Conservation (phyloP, 1,140 invertebrate genomes). For the Mya arenaria region DNA sequence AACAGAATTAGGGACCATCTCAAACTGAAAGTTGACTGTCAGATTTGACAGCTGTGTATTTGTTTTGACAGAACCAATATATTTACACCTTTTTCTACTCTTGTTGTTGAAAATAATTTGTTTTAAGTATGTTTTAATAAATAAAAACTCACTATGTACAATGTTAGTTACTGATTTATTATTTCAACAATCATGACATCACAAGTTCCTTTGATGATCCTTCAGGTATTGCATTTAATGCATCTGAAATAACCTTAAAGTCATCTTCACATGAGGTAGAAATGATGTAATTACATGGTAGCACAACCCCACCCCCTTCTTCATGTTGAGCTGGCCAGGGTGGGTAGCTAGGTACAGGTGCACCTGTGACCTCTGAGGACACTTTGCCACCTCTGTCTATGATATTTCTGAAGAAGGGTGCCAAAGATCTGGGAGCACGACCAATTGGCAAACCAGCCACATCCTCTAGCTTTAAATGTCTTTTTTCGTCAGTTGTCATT, state of each 20-base stretch:
- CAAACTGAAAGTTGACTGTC: slow-evolving; percentile 1
- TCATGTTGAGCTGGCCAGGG: slow-evolving; percentile 36
- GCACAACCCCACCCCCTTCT: slow-evolving; percentile 43
- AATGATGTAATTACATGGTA: slow-evolving; percentile 11
- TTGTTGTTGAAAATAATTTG: background rate
- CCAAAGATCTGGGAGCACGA: slow-evolving; percentile 26
- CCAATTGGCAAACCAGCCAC: slow-evolving; percentile 24
- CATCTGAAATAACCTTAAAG: slow-evolving; percentile 1
- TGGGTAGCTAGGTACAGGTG: slow-evolving; percentile 33
- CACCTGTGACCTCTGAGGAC: background rate
- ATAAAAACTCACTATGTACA: background rate
- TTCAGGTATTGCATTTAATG: slow-evolving; percentile 6
- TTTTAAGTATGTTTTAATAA: background rate
- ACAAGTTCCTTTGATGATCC: background rate
- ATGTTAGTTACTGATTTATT: background rate
- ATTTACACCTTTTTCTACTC: background rate
- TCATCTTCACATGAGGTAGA: background rate
- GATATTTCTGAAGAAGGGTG: background rate
- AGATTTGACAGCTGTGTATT: background rate
- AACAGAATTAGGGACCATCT: background rate
- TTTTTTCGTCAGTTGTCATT: slow-evolving; percentile 20
- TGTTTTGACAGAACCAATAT: background rate
- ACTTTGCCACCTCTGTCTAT: slow-evolving; percentile 29
- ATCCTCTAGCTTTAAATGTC: background rate
- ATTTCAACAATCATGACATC: background rate